These are phyloP conservation scores for Netelia inedita DNA, from an alignment of 2,888 invertebrate genomes.

Conservation along the genomic window DNA sequence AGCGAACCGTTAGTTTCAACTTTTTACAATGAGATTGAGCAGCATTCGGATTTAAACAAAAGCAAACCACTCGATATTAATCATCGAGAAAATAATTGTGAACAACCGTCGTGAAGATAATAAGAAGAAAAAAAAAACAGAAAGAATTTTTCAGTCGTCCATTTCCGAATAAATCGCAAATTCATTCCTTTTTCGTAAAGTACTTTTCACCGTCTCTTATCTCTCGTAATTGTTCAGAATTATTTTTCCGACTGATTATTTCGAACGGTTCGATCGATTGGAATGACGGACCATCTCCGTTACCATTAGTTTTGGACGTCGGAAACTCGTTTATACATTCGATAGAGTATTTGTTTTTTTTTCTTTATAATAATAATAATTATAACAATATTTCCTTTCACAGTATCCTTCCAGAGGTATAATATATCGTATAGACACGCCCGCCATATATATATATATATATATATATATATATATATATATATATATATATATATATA, in stretches of 20 bases:
- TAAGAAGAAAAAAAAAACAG: not conserved
- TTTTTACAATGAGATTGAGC: slow-evolving; percentile 1
- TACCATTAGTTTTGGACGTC: slow-evolving; percentile 29
- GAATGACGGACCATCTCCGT: slow-evolving; percentile 22
- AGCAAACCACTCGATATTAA: not conserved
- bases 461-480: slow-evolving; percentile 16
- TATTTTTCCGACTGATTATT: not conserved
- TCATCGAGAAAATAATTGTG: slow-evolving; percentile 7
- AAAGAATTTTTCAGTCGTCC: not conserved
- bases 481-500: slow-evolving; percentile 24
- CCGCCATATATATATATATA: slow-evolving; percentile 25
- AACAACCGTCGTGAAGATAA: slow-evolving; percentile 2
- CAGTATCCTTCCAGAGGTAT: slow-evolving; percentile 42
- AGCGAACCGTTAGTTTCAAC: not conserved
- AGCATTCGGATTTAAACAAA: not conserved
- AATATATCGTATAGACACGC: slow-evolving; percentile 58
- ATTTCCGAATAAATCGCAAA: not conserved
- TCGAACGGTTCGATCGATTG: slow-evolving; percentile 8
- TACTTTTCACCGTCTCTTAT: not conserved
- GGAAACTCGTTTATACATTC: slow-evolving; percentile 42
- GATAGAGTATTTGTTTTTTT: slow-evolving; percentile 20
- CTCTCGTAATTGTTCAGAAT: slow-evolving; percentile 5
- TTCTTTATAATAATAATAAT: slow-evolving; percentile 53
- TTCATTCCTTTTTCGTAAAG: too few species aligned
- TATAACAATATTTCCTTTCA: slow-evolving; percentile 50